These are phyloP conservation scores for Hypsibius dujardini DNA, from an alignment of 1,140 invertebrate species.

Conservation along the genomic window DNA sequence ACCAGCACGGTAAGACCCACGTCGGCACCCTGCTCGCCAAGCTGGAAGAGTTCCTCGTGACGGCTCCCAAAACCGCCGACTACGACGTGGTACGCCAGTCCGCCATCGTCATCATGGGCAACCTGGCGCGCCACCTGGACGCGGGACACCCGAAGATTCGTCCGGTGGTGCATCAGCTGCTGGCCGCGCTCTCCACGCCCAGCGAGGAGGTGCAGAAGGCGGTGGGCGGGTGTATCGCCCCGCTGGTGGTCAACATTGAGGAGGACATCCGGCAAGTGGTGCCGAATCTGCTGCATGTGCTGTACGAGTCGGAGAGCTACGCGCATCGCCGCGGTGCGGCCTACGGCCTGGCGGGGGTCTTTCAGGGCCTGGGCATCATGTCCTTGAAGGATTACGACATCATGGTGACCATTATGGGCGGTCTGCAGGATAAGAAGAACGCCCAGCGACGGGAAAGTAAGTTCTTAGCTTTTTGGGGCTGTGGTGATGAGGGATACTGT, in stretches of 20 bases:
- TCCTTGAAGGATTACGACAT: slow-evolving; percentile 86
- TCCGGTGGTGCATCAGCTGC: slow-evolving; percentile 73
- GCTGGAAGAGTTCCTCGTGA: slow-evolving; percentile 74
- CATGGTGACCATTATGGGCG: slow-evolving; percentile 76
- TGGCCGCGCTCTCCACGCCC: slow-evolving; percentile 79
- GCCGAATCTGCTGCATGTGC: slow-evolving; percentile 62
- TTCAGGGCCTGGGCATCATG: slow-evolving; percentile 88
- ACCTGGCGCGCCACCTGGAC: slow-evolving; percentile 79
- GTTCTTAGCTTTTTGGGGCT: too few relatives aligned
- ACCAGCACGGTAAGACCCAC: slow-evolving; percentile 64
- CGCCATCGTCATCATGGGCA: slow-evolving; percentile 90
- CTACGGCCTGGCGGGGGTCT: slow-evolving; percentile 68
- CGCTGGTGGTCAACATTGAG: slow-evolving; percentile 74
- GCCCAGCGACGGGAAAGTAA: slow-evolving; percentile 70
- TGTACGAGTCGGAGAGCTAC: slow-evolving; percentile 83
- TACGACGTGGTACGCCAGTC: slow-evolving; percentile 82
- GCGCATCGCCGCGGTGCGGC: slow-evolving; percentile 84
- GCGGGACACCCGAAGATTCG: slow-evolving; percentile 69
- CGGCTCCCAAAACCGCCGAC: slow-evolving; percentile 67
- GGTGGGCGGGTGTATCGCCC: slow-evolving; percentile 83
- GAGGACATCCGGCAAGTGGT: slow-evolving; percentile 70
- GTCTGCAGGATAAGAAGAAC: slow-evolving; percentile 92
- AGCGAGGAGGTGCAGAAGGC: slow-evolving; percentile 94
- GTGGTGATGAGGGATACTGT: too few relatives aligned
- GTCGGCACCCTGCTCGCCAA: slow-evolving; percentile 59